Percentiles rank a stretch among this genome's conserved stretches.
These are phyloP conservation scores for Halcyon chelicuti DNA, from an alignment of 2,797 vertebrate genomes.

Conservation along the genomic window DNA sequence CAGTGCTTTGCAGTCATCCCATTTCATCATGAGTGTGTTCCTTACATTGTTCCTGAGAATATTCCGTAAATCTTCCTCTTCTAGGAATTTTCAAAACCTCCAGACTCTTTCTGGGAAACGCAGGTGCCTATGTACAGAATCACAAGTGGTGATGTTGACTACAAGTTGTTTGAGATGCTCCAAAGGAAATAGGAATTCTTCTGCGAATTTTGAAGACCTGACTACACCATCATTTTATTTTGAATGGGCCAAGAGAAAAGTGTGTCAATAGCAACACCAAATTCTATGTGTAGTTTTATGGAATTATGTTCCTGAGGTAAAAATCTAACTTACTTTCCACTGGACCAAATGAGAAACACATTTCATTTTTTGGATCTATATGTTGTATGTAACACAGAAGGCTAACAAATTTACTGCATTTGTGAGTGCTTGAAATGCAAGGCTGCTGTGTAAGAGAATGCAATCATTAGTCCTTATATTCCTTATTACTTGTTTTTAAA, in stretches of 20 bases:
- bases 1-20: background rate
- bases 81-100: background rate
- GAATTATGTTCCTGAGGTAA: background rate
- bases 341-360: background rate
- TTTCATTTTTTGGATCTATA: background rate
- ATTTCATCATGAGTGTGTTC: background rate
- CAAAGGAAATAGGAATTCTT: background rate
- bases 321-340: background rate
- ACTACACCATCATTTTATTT: background rate
- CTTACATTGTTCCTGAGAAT: background rate
- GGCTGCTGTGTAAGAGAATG: rapidly evolving
- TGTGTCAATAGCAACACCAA: background rate
- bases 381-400: background rate
- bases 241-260: background rate
- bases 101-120: rapidly evolving
- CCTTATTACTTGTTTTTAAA: background rate
- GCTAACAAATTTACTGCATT: background rate
- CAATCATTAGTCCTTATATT: background rate
- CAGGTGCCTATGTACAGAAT: background rate
- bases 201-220: background rate
- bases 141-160: background rate
- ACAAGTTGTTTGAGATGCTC: background rate
- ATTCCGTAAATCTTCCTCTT: background rate
- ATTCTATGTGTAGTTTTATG: background rate
- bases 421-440: background rate